Conservation (phyloP, 2,797 vertebrate genomes). For the Acrossocheilus wenchowensis region DNA sequence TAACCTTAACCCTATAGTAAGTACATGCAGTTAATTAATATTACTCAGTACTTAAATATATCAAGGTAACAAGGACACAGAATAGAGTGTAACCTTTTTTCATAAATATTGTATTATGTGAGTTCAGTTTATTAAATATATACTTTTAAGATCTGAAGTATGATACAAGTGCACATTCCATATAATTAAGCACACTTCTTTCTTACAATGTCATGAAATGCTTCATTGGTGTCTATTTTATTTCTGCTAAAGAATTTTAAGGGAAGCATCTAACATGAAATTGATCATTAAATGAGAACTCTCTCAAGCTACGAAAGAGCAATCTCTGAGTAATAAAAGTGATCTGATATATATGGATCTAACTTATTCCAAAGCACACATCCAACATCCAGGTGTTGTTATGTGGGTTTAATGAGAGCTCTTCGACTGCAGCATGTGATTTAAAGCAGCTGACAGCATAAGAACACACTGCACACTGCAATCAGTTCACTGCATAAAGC, state of each 20-base stretch:
- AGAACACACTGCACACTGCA: background rate
- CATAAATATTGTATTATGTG: background rate
- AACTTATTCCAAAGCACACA: background rate
- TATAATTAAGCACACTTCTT: background rate
- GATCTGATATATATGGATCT: background rate
- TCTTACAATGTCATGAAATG: background rate
- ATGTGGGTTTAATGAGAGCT: slow-evolving; percentile 25
- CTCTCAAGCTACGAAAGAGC: background rate
- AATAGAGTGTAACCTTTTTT: too few species aligned
- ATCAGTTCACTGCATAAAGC: background rate
- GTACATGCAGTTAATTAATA: too few species aligned
- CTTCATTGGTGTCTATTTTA: background rate
- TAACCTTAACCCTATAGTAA: too few species aligned
- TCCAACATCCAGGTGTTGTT: slow-evolving; percentile 1
- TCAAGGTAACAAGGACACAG: too few species aligned
- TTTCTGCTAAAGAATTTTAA: background rate
- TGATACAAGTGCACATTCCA: background rate
- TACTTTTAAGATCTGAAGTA: background rate
- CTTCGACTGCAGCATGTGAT: background rate
- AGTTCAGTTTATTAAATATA: background rate
- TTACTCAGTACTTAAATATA: too few species aligned
- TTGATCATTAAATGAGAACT: background rate
- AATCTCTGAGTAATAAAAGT: background rate
- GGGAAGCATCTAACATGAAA: background rate
- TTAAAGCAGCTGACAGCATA: slow-evolving; percentile 21